Evolutionary conservation across 2,797 vertebrate species (phyloP), one percentile per base, ranked within the genome.

Genomic region (Enteromius afrohamiltoni): DNA sequence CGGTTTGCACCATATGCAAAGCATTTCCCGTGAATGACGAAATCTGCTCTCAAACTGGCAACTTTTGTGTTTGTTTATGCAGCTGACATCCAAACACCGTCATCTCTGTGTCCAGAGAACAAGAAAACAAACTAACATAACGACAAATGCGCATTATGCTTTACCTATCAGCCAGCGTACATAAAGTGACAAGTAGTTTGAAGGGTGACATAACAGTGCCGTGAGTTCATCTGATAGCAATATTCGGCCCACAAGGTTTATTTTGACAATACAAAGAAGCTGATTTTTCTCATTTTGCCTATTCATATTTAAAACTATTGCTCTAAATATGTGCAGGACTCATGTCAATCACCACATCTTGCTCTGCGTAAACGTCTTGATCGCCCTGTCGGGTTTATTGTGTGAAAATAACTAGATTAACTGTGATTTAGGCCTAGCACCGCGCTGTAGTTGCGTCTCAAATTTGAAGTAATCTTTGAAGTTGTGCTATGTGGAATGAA

Each of bases 1-100:
- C 2, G 11, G 11, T 70, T 60, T 45, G 53, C 79, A 29, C 23
- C n/a, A 47, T 21, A 83, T 77, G 34, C 71, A 76, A 53, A 82
- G 4, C 31, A 26, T 49, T 17, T 79, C 8, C 26, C 9, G n/a
- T 77, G 58, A 11, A 77, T 45, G 2, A 42, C 11, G 37, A 77
- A 60, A 45, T 19, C 26, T 51, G 6, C 19, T 47, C 31, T 19
- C 2, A 51, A 64, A 65, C 26, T 31, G 14, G n/a, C 23, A 29
- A 51, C 68, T 47, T 74, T 51, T 6, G 40, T 68, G 21, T 21
- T 51, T 49, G 58, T 6, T 49, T 78, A 78, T 49, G 40, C 17
- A 51, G 26, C 8, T 51, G 70, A 29, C 45, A 73, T 51, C 2
- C 8, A 73, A 11, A 70, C 26, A 21, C 14, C 17, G 3, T 8